These are phyloP conservation scores for Cotesia chilonis DNA, from an alignment of 1,140 invertebrate species.

Conservation along the genomic window DNA sequence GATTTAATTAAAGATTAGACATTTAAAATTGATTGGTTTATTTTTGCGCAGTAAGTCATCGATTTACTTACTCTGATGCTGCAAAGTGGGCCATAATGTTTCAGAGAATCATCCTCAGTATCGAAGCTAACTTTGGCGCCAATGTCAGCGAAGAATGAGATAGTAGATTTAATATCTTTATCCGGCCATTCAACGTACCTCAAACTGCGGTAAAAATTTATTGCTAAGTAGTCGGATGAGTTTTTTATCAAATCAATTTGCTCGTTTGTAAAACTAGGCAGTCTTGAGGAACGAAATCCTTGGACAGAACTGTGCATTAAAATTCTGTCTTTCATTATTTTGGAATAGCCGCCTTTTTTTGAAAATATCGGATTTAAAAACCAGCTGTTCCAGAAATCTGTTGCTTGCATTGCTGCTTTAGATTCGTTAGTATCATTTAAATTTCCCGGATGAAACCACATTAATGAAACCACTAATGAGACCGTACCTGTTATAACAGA, in stretches of 20 bases:
- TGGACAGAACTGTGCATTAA: conserved; percentile 58
- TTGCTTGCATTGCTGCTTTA: conserved; percentile 65
- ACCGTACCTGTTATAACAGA: conserved; percentile 63
- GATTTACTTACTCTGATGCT: too few species aligned
- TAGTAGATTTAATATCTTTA: neutral
- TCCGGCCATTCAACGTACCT: conserved; percentile 2
- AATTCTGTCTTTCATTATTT: conserved; percentile 63
- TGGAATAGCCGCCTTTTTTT: conserved; percentile 67
- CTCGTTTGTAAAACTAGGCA: conserved; percentile 64
- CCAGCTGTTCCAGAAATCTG: conserved; percentile 69
- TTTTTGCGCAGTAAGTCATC: too few species aligned
- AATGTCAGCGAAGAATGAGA: conserved; percentile 29
- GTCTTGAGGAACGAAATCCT: conserved; percentile 61
- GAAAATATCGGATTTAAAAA: conserved; percentile 66
- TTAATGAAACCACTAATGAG: conserved; percentile 70
- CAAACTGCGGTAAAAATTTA: conserved; percentile 58
- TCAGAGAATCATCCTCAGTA: too few species aligned
- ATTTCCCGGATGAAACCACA: conserved; percentile 70
- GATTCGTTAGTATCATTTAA: conserved; percentile 58
- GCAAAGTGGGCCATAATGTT: too few species aligned
- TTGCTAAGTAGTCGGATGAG: conserved; percentile 58
- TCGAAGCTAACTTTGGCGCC: neutral
- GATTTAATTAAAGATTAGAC: too few species aligned
- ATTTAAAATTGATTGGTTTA: too few species aligned
- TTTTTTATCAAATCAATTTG: conserved; percentile 62